Evolutionary conservation across 2,888 invertebrate genomes (phyloP).

Genomic region (Synanthedon myopaeformis): DNA sequence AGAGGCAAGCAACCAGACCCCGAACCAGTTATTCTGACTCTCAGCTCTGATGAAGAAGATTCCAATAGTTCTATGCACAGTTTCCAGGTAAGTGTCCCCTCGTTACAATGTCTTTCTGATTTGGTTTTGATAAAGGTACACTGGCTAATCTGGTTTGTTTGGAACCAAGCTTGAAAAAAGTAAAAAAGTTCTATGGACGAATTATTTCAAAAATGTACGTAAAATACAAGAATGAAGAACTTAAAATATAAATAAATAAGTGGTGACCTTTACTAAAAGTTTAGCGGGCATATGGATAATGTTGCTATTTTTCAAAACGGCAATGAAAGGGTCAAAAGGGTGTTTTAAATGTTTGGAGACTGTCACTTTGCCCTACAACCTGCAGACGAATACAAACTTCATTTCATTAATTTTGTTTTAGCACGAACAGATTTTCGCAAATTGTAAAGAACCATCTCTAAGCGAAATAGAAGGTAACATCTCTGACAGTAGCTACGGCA

Average conservation of each 20-base stretch:
- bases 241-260: not conserved
- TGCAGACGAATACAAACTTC: no score
- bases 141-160: not conserved
- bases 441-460: conserved; percentile 53
- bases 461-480: conserved; percentile 59
- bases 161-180: no score
- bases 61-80: conserved; percentile 62
- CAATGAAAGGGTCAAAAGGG: no score
- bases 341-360: no score
- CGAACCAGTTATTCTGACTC: conserved; percentile 76
- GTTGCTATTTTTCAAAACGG: no score
- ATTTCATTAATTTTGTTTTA: conserved; percentile 16
- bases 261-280: not conserved
- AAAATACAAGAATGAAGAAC: not conserved
- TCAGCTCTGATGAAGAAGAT: conserved; percentile 79
- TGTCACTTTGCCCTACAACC: no score
- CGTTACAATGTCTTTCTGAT: not conserved
- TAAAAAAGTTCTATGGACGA: no score
- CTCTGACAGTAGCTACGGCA: conserved; percentile 31
- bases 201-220: no score
- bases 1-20: conserved; percentile 68
- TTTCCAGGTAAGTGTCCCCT: conserved; percentile 34
- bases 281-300: no score
- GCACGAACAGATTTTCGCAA: conserved; percentile 43
- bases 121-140: not conserved